Percentiles rank a stretch among this genome's conserved stretches.
Conservation (phyloP, 2,113 vertebrate genomes). For the Microtus richardsoni region DNA sequence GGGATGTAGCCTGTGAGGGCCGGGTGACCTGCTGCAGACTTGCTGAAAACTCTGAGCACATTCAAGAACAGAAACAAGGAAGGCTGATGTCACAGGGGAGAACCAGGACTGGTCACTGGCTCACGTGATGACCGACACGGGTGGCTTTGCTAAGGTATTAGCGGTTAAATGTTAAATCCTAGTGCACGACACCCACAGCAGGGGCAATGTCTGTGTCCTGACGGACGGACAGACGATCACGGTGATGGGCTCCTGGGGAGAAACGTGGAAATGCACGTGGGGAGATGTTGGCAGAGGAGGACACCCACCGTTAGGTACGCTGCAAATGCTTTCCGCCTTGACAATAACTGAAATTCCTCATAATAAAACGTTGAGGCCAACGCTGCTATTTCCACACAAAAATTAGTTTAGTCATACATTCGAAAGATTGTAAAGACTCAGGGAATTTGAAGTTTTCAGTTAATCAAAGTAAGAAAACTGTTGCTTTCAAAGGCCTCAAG, state of each 20-base stretch:
- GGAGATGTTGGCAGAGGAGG: background rate
- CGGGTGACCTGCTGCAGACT: background rate
- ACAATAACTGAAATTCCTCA: conserved; percentile 6
- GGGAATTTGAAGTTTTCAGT: conserved; percentile 26
- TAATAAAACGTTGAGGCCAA: conserved; percentile 15
- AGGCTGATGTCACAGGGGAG: conserved; percentile 3
- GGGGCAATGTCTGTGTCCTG: background rate
- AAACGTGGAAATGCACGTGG: background rate
- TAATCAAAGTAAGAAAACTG: background rate
- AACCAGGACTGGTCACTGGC: background rate
- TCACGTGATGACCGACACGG: conserved; percentile 24
- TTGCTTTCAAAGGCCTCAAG: conserved; percentile 32
- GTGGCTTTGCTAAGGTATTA: conserved; percentile 32
- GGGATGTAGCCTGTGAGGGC: conserved; percentile 6
- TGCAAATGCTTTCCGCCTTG: background rate
- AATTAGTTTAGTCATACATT: conserved; percentile 29
- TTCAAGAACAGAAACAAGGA: background rate
- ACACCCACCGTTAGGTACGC: background rate
- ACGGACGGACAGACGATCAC: background rate
- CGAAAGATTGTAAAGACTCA: conserved; percentile 29
- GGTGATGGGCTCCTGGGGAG: background rate
- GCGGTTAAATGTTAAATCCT: conserved; percentile 37
- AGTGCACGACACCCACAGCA: background rate
- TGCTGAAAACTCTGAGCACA: background rate
- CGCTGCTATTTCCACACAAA: conserved; percentile 30